Percentiles rank a stretch among this genome's conserved stretches.
These are phyloP conservation scores for Nebria ingens DNA, from an alignment of 1,140 invertebrate genomes.

Conservation along the genomic window DNA sequence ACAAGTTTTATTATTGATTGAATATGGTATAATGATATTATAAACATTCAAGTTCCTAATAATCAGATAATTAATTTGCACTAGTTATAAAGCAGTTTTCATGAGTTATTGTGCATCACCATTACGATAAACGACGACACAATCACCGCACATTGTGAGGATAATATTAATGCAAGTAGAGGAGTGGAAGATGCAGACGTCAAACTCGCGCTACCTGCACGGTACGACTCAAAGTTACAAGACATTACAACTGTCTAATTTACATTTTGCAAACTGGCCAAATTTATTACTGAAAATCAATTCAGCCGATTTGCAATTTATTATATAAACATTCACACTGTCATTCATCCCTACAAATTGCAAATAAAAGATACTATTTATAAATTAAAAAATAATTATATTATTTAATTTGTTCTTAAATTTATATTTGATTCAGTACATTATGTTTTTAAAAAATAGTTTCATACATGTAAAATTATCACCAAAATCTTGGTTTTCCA, in stretches of 20 bases:
- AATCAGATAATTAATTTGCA: not conserved
- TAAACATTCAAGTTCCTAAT: slow-evolving; percentile 1
- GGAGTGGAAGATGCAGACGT: not conserved
- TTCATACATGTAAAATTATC: too few species aligned
- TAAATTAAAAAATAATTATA: too few species aligned
- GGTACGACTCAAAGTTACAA: slow-evolving; percentile 1
- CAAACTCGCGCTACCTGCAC: not conserved
- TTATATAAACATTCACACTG: not conserved
- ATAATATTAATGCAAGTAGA: not conserved
- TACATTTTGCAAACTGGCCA: not conserved
- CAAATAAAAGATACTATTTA: too few species aligned
- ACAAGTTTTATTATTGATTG: too few species aligned
- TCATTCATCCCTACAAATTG: not conserved
- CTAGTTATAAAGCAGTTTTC: slow-evolving; percentile 8
- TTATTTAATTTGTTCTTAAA: too few species aligned
- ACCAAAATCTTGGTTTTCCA: too few species aligned
- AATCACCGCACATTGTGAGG: not conserved
- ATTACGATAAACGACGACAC: not conserved
- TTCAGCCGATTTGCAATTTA: not conserved
- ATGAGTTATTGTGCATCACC: slow-evolving; percentile 1
- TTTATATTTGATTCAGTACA: too few species aligned
- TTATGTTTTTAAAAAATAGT: too few species aligned
- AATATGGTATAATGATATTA: not conserved
- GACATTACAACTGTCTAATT: too few species aligned
- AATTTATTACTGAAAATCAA: not conserved